Base-by-base conservation (phyloP, 2,113 vertebrate species). In the Brevimyrus niger region DNA sequence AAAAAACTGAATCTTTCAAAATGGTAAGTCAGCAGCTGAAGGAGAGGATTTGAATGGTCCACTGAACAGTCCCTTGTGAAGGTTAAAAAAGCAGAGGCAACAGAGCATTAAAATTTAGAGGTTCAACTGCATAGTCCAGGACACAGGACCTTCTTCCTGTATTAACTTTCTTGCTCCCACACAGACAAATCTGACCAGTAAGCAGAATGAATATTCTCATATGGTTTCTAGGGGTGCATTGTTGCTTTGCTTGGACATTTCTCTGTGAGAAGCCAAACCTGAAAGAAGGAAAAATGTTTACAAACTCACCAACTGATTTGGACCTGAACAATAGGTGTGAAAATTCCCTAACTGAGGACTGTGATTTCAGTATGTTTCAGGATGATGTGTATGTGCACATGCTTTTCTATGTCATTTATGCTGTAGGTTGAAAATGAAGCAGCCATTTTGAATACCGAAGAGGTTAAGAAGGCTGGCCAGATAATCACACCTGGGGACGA, bases 361-460 rank as follows among this genome's bases (percentile, higher is more conserved):
- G 8, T 84, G 6, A 42, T 44, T 84, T 35, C 8, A 47, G 82
- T 23, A 84, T 48, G 11, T 4, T 48, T 85, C 10, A 38, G 50
- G 86, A 27, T 46, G 44, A 19, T 38, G 35, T 73, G 27, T 11
- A 3, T 69, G 84, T 73, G 35, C 15, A 23, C 44, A n/a, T 61
- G 38, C 42, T 17, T 13, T 8, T 46, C 17, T 47, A 1, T 84
- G 35, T 38, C 6, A 23, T 38, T 48, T 69, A 5, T 84, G 1
- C 91, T 89, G 47, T 80, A 95, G 95, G 90, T 76, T 4, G 82
- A 89, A 82, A 50, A 91, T 87, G 23, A 82, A 83, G 19, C 10
- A 11, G n/a, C 88, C 13, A 91, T 89, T 42, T 76, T 15, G 3
- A 35, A 87, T 55, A 10, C 23, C 21, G 65, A 31, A 69, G 17